Evolutionary conservation across 2,797 vertebrate genomes (phyloP), one percentile per base, ranked within the genome.

Genomic region (Danio jaintianensis): DNA sequence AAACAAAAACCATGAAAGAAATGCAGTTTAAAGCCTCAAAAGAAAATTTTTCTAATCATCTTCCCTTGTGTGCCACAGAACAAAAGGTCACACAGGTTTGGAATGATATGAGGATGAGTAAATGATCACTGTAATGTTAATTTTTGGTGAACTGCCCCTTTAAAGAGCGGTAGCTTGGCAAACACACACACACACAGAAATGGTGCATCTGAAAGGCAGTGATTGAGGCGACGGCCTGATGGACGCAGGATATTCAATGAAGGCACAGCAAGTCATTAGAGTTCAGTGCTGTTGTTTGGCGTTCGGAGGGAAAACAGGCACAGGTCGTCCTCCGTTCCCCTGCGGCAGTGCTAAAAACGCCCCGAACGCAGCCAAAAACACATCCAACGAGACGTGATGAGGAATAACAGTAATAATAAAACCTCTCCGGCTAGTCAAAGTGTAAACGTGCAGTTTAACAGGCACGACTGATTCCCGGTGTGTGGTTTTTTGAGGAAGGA

Each of bases 271-370:
- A 16, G 74, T 76, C 48, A 0, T 50, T 15, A 22, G 22, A 61
- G 50, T 66, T 75, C 61, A 75, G 48, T 75, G 73, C 73, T 66
- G 73, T 63, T 29, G 48, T 53, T 16, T 53, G 16, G 48, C 38
- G 2, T 11, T 64, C 36, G 50, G 50, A 55, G 68, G 45, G 36
- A 38, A 36, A 52, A 69, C 47, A 38, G 66, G 66, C 47, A 69
- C 22, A 5, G 22, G 29, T 69, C 22, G 5, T 47, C 22, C 66
- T 52, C 29, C 29, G 7, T 15, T 53, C 36, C 50, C 50, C 29
- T 7, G 15, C 13, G 22, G 66, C 66, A 69, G 22, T 52, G 66
- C 67, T 50, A 47, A n/a, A 48, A 7, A 45, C 62, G 38, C 18
- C 38, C 7, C 7, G 18, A 66, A 43, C 10, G 40, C 7, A 53